These are phyloP conservation scores for Copsychus sechellarum DNA, from an alignment of 2,113 vertebrate species.

Conservation along the genomic window DNA sequence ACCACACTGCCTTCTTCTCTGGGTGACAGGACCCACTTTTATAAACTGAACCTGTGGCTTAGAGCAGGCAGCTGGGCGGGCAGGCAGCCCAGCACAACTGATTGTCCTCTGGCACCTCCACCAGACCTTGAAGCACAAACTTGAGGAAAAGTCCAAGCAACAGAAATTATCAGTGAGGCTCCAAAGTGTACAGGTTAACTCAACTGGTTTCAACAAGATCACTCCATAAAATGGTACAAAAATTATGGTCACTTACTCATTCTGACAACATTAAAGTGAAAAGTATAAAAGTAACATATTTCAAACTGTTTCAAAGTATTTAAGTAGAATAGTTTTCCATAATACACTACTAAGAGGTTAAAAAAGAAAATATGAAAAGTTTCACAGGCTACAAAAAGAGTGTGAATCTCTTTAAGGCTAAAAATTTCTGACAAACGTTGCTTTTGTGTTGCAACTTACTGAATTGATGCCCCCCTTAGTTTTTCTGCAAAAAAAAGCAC, in stretches of 20 bases:
- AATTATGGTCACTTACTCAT: background rate
- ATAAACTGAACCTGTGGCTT: fast-evolving
- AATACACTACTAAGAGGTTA: background rate
- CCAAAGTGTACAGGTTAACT: background rate
- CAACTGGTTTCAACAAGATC: background rate
- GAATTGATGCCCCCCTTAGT: fast-evolving
- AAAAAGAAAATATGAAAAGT: background rate
- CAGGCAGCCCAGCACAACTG: background rate
- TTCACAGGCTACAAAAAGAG: background rate
- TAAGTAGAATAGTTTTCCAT: background rate
- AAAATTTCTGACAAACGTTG: background rate
- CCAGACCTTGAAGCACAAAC: background rate
- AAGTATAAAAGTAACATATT: background rate
- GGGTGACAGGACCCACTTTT: background rate
- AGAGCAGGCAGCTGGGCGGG: background rate
- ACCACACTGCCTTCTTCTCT: background rate
- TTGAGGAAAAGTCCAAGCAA: background rate
- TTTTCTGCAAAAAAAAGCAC: fast-evolving
- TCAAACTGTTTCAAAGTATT: background rate
- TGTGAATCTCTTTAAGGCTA: background rate
- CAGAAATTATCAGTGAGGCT: background rate
- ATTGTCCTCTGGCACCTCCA: background rate
- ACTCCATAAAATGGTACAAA: background rate
- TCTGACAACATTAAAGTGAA: background rate
- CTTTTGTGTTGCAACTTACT: background rate